Percentiles rank a stretch among this genome's conserved stretches.
Evolutionary conservation across 1,140 invertebrate species (phyloP).

Genomic region (Streblospio benedicti): DNA sequence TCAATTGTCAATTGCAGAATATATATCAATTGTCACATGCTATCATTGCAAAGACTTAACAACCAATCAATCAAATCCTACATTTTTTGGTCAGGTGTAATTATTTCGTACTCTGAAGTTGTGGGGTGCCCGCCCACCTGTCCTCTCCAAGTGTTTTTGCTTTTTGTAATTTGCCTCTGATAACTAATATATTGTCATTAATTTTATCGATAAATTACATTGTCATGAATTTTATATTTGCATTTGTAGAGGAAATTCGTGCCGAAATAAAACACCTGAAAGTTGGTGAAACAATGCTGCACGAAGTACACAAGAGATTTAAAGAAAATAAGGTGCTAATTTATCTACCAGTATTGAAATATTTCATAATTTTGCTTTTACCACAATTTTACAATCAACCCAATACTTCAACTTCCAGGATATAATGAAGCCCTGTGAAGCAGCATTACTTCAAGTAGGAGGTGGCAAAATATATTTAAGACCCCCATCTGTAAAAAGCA

Average conservation of each 20-base stretch:
- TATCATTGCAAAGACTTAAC: not conserved
- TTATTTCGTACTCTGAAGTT: not conserved
- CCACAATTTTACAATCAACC: too few relatives aligned
- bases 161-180: not conserved
- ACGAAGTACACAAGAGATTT: conserved; percentile 37
- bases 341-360: too few relatives aligned
- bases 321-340: conserved; percentile 41
- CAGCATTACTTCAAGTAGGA: too few relatives aligned
- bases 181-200: not conserved
- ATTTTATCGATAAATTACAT: not conserved
- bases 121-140: not conserved
- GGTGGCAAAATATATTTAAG: too few relatives aligned
- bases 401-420: too few relatives aligned
- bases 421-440: too few relatives aligned
- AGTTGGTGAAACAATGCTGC: conserved; percentile 29
- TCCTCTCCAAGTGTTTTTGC: not conserved
- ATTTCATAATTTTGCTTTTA: too few relatives aligned
- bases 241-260: conserved; percentile 33
- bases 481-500: too few relatives aligned
- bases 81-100: not conserved
- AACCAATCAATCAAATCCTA: not conserved
- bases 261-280: conserved; percentile 34
- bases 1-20: not conserved
- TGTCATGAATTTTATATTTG: conserved; percentile 8
- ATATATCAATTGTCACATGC: not conserved